Base-by-base conservation (phyloP, 2,888 invertebrate genomes). In the Nymphalis urticae region DNA sequence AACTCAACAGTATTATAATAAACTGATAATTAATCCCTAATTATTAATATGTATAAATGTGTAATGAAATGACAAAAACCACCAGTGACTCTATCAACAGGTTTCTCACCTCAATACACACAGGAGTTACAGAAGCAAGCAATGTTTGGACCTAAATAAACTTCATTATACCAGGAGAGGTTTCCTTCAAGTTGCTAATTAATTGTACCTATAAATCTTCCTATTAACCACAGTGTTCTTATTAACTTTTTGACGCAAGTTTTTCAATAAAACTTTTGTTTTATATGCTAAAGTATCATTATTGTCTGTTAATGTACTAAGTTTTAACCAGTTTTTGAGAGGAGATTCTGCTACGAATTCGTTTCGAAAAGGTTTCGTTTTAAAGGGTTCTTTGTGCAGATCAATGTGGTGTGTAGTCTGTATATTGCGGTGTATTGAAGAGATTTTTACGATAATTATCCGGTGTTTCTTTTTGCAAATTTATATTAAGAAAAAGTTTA, bases 91-190 rank as follows among this genome's bases (percentile, higher is more conserved):
- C 32, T 54, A 68, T 64, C 42, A 64, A 47, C 56, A 54, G 61
- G 24, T 68, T 27, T 24, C 21, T 53, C 13, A n/a, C 66, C 61
- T 42, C 66, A 65, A 62, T 65, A 66, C 64, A 69, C 68, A n/a
- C 68, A 65, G 19, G 53, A 71, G 70, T 70, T 74, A 56, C 48
- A 64, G 53, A 68, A 68, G 50, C 66, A 68, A 68, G 64, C 62
- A 68, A 66, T 62, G 66, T 70, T 59, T 65, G 60, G 53, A 65
- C 72, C 73, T 74, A 74, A 74, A 73, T 69, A 75, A 75, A 75
- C 75, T 70, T 72, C 53, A 70, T 72, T 72, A 73, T 50, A 59
- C 66, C 47, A 60, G 27, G 17, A 68, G 66, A 72, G 62, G 71
- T 66, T 72, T 61, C 68, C 53, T 68, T 69, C 48, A 69, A 59